Percentiles rank a stretch among this genome's conserved stretches.
Evolutionary conservation across 2,797 vertebrate species (phyloP).

Genomic region (Anolis apletophallus): DNA sequence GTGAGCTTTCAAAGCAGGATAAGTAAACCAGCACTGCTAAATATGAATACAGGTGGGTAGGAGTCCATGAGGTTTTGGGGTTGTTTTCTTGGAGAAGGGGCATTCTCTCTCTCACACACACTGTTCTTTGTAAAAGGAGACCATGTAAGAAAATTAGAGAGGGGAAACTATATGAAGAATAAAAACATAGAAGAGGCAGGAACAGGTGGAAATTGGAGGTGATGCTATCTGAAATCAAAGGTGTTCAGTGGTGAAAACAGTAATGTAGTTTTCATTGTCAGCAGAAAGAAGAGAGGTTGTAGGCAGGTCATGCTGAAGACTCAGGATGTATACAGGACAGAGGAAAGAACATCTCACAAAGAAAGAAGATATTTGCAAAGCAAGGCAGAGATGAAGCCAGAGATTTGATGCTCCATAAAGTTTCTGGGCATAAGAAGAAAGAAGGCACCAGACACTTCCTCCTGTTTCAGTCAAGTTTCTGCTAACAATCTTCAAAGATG

Average conservation of each 20-base stretch:
- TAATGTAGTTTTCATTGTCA: constrained; percentile 6
- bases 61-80: not conserved
- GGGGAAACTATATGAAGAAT: constrained; percentile 38
- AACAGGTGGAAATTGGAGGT: not conserved
- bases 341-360: constrained; percentile 22
- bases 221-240: not conserved
- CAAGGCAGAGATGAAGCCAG: constrained; percentile 16
- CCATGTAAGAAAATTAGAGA: constrained; percentile 32
- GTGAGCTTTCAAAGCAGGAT: not conserved
- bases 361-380: constrained; percentile 43
- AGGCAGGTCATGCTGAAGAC: not conserved
- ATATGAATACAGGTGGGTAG: not conserved
- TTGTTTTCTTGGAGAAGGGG: not conserved
- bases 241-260: constrained; percentile 53
- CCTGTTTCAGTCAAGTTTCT: not conserved
- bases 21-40: not conserved
- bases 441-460: constrained; percentile 33
- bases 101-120: not conserved
- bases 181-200: constrained; percentile 55
- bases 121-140: not conserved
- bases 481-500: constrained; percentile 25
- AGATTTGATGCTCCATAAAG: not conserved
- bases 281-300: constrained; percentile 26
- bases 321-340: constrained; percentile 11
- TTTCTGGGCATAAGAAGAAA: constrained; percentile 48